phyloP scores from a whole-genome alignment of 2,888 invertebrate genomes.

The Eurytoma adleriae region DNA sequence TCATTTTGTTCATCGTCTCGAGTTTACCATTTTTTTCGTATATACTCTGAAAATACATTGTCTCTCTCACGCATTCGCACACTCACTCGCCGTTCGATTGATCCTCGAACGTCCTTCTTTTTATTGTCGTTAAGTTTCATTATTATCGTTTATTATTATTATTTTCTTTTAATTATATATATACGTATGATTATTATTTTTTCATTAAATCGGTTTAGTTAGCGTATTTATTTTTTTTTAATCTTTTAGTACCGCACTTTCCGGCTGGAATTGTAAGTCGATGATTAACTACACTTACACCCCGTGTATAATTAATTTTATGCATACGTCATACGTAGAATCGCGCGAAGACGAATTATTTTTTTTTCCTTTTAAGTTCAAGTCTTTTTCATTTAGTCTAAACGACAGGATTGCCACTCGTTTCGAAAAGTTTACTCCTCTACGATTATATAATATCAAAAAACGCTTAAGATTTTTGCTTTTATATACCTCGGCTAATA shows the following conservation, averaged over 20 bases:
- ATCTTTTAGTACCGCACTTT: constrained; percentile 43
- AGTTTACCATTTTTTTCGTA: constrained; percentile 29
- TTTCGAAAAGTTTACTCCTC: constrained; percentile 29
- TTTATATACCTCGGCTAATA: constrained; percentile 3
- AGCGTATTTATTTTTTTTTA: constrained; percentile 12
- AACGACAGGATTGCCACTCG: constrained; percentile 50
- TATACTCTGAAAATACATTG: constrained; percentile 48
- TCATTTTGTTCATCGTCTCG: constrained; percentile 10
- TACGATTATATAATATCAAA: constrained; percentile 40
- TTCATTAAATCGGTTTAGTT: constrained; percentile 27
- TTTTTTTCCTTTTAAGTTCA: background rate
- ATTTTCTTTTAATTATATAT: constrained; percentile 40
- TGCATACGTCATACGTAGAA: constrained; percentile 42
- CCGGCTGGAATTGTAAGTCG: constrained; percentile 53
- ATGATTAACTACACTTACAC: constrained; percentile 50
- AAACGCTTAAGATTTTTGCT: constrained; percentile 34
- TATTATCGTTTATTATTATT: constrained; percentile 47
- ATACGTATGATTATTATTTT: constrained; percentile 24
- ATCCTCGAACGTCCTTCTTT: constrained; percentile 34
- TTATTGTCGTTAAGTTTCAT: constrained; percentile 60
- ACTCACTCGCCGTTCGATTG: constrained; percentile 1
- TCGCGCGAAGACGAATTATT: constrained; percentile 54
- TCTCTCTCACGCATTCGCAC: constrained; percentile 23
- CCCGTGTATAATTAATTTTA: constrained; percentile 45
- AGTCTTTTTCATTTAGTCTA: constrained; percentile 55